Evolutionary conservation across 2,113 vertebrate species (phyloP), one percentile per base, ranked within the genome.

Genomic region (Callithrix jacchus): DNA sequence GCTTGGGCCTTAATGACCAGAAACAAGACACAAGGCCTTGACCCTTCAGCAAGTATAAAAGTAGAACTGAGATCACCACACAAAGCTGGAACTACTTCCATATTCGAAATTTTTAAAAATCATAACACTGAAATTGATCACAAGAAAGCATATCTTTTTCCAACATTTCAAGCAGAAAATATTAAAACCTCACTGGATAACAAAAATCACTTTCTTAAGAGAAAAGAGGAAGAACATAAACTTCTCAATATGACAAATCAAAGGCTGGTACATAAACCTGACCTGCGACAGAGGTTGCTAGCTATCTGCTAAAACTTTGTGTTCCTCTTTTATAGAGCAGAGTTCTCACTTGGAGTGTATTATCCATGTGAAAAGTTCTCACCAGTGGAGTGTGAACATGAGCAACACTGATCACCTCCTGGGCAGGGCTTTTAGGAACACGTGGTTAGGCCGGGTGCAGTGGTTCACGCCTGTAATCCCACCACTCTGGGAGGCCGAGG

Each of bases 181-280:
- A 91, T 45, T 49, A 52, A 95, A 82, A 45, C 8, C 23, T 80
- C 21, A 37, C 21, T 82, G 52, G 25, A 47, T 35, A 79, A 80
- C 40, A 81, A 40, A 68, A 83, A 14, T 68, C 45, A 58, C 47
- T 32, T 58, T 83, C 68, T 32, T 47, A 52, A 25, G 13, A 56
- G 89, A 82, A 92, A 87, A 92, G 17, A 17, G 58, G n/a, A 92
- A 87, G 23, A 66, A 37, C 52, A 74, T 64, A 79, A 81, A 89
- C 35, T 61, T 87, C 86, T 66, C 27, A 17, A 74, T 9, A 32
- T 64, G 42, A 91, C 68, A 90, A 93, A 90, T 27, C 12, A 68
- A 52, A 82, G 35, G 56, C 27, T 54, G 64, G 23, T 42, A 87
- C 30, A 27, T 20, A 82, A 81, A 81, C 40, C 32, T 47, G 73